Evolutionary conservation across 2,113 vertebrate species (phyloP).

Genomic region (Embiotoca jacksoni): DNA sequence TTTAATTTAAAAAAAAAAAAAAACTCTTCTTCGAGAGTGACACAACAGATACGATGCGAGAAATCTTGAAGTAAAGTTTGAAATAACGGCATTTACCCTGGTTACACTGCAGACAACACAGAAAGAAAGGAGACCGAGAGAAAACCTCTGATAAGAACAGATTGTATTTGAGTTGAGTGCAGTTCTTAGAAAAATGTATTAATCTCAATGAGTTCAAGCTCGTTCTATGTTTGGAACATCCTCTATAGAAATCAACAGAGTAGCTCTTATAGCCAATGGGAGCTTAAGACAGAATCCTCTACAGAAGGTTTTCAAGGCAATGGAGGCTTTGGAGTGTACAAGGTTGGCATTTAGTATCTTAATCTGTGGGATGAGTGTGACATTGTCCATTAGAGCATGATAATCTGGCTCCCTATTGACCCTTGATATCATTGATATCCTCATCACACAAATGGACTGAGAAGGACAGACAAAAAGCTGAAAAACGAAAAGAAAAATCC

Average conservation of each 20-base stretch:
- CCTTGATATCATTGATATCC: slow-evolving; percentile 77
- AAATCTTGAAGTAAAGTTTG: neutral
- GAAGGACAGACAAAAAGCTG: slow-evolving; percentile 46
- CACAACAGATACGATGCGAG: neutral
- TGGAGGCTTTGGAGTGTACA: slow-evolving; percentile 68
- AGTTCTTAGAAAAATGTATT: slow-evolving; percentile 58
- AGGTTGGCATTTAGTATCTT: slow-evolving; percentile 76
- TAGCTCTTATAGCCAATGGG: slow-evolving; percentile 64
- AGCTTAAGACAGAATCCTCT: slow-evolving; percentile 70
- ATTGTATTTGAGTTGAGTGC: slow-evolving; percentile 56
- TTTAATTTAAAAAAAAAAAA: neutral
- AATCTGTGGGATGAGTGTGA: slow-evolving; percentile 77
- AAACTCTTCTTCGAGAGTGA: neutral
- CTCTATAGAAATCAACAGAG: slow-evolving; percentile 61
- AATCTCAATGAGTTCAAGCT: slow-evolving; percentile 73
- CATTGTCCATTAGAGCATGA: slow-evolving; percentile 79
- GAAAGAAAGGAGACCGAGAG: slow-evolving; percentile 9
- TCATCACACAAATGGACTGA: slow-evolving; percentile 63
- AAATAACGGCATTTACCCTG: neutral
- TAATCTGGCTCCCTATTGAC: slow-evolving; percentile 79
- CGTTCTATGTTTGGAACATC: slow-evolving; percentile 54
- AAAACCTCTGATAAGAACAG: slow-evolving; percentile 41
- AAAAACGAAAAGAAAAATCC: slow-evolving; percentile 50
- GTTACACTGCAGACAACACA: neutral
- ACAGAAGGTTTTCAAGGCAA: slow-evolving; percentile 66